Conservation (phyloP, 2,797 vertebrate species). For the Falco naumanni region DNA sequence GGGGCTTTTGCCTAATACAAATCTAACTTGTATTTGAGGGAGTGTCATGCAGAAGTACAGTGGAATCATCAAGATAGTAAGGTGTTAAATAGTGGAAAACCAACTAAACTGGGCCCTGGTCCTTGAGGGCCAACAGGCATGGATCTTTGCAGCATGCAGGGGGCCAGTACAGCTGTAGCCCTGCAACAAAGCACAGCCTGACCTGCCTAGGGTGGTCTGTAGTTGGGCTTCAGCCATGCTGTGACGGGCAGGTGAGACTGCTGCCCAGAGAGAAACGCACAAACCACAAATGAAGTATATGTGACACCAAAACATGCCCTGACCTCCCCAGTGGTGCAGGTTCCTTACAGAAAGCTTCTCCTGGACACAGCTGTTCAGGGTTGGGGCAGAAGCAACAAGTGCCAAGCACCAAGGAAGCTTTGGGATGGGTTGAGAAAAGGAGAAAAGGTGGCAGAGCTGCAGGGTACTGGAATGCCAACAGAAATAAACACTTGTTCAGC, state of each 20-base stretch:
- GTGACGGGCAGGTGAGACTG: background rate
- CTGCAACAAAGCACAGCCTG: too few species aligned
- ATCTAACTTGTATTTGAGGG: background rate
- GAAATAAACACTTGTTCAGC: background rate
- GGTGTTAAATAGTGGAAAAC: background rate
- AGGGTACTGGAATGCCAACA: background rate
- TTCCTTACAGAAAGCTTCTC: background rate
- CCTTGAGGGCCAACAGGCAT: too few species aligned
- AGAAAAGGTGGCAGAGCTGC: background rate
- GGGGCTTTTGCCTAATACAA: background rate
- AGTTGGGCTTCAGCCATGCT: background rate
- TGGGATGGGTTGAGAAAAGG: background rate
- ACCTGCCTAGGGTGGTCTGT: background rate
- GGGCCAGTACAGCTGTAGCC: background rate
- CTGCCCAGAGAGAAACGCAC: background rate
- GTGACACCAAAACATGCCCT: background rate
- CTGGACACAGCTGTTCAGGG: background rate
- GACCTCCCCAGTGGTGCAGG: accelerated
- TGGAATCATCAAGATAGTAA: background rate
- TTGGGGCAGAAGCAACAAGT: background rate
- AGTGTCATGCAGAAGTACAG: background rate
- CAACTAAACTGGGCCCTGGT: background rate
- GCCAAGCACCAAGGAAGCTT: background rate
- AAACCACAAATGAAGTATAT: background rate
- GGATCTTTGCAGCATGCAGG: background rate